These are phyloP conservation scores for Chromis chromis DNA, from an alignment of 2,797 vertebrate species.

Conservation along the genomic window DNA sequence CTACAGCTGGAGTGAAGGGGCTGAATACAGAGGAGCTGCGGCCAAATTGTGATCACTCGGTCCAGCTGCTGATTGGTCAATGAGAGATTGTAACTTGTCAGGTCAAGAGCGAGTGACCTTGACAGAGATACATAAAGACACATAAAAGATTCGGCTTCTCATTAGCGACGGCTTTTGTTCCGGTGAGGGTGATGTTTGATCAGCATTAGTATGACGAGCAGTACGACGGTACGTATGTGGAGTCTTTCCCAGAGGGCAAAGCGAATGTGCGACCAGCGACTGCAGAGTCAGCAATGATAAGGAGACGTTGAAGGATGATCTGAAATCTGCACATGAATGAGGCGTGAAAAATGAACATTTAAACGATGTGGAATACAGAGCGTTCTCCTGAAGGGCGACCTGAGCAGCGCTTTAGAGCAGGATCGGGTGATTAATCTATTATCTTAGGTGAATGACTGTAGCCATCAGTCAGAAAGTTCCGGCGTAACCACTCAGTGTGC, in stretches of 20 bases:
- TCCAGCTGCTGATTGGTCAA: conserved; percentile 32
- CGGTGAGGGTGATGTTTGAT: conserved; percentile 43
- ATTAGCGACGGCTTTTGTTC: conserved; percentile 29
- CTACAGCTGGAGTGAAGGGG: conserved; percentile 64
- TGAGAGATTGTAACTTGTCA: conserved; percentile 26
- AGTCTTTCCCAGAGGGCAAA: conserved; percentile 61
- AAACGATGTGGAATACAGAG: conserved; percentile 42
- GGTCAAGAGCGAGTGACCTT: conserved; percentile 62
- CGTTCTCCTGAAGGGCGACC: conserved; percentile 56
- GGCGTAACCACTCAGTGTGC: conserved; percentile 54
- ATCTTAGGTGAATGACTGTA: conserved; percentile 58
- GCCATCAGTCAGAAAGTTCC: conserved; percentile 58
- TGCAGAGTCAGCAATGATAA: conserved; percentile 72
- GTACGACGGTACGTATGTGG: conserved; percentile 17
- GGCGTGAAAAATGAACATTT: conserved; percentile 60
- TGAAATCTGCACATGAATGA: conserved; percentile 63
- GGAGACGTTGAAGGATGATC: conserved; percentile 64
- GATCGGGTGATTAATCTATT: conserved; percentile 58
- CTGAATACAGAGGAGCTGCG: conserved; percentile 52
- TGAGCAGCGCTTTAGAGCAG: conserved; percentile 15
- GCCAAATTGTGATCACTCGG: conserved; percentile 37
- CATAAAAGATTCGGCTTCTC: conserved; percentile 7
- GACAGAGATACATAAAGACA: conserved; percentile 37
- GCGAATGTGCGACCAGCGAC: conserved; percentile 49
- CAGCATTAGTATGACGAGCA: conserved; percentile 43